phyloP scores from a whole-genome alignment of 2,888 invertebrate genomes.

The Myopa tessellatipennis region DNA sequence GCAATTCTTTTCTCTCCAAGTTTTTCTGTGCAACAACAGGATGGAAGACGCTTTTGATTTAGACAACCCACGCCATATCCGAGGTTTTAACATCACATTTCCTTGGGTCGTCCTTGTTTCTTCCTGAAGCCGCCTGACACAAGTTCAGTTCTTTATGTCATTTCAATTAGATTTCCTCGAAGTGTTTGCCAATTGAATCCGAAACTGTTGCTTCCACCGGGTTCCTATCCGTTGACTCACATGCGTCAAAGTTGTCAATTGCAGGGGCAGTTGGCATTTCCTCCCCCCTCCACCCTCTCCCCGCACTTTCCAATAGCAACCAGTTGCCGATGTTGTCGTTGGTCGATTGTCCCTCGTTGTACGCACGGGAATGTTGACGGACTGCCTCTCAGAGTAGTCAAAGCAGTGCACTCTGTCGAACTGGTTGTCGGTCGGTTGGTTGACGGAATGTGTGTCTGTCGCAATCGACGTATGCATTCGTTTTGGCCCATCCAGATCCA shows the following conservation, averaged over 20 bases:
- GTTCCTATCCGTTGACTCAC: slow-evolving; percentile 33
- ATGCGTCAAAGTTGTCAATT: slow-evolving; percentile 37
- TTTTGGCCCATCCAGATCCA: slow-evolving; percentile 2
- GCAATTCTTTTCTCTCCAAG: neutral
- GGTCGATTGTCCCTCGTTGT: slow-evolving; percentile 23
- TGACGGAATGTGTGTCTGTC: slow-evolving; percentile 7
- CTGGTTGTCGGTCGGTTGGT: slow-evolving; percentile 24
- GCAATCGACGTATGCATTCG: slow-evolving; percentile 4
- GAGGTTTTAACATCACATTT: no score
- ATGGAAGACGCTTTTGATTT: no score
- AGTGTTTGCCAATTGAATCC: neutral
- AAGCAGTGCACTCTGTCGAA: neutral
- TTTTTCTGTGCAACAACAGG: neutral
- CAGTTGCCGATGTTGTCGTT: slow-evolving; percentile 21
- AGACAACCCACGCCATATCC: no score
- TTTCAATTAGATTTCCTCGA: neutral
- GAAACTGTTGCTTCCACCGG: neutral
- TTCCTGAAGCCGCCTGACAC: no score
- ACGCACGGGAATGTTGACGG: slow-evolving; percentile 42
- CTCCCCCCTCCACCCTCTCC: neutral
- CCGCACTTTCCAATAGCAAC: slow-evolving; percentile 19
- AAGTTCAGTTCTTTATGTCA: no score
- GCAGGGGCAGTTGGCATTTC: slow-evolving; percentile 27
- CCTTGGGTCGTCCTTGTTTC: no score
- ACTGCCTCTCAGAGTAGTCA: slow-evolving; percentile 15